These are phyloP conservation scores for Girardinichthys multiradiatus DNA, from an alignment of 2,113 vertebrate genomes.

Conservation along the genomic window DNA sequence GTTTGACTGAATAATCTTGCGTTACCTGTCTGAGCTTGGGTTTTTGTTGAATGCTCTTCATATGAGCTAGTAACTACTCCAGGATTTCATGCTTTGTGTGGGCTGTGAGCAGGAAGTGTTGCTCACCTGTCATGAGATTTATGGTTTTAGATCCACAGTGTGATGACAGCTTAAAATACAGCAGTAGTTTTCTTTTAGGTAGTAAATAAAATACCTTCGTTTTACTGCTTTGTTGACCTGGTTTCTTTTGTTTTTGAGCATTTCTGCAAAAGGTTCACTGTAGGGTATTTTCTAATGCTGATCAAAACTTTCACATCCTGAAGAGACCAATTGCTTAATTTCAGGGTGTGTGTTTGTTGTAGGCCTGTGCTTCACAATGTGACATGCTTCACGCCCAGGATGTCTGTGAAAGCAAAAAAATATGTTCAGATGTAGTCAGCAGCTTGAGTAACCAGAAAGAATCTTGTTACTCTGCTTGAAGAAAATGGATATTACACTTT, in stretches of 20 bases:
- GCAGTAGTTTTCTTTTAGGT: constrained; percentile 5
- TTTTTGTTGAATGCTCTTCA: neutral
- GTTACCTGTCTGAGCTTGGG: neutral
- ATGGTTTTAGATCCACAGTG: constrained; percentile 17
- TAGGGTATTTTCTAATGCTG: constrained; percentile 17
- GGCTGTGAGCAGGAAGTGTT: constrained; percentile 27
- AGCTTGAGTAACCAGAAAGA: constrained; percentile 9
- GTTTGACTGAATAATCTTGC: neutral
- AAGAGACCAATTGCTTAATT: constrained; percentile 8
- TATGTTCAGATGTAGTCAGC: constrained; percentile 1
- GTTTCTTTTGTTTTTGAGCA: constrained; percentile 17
- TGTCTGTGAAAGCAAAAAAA: constrained; percentile 9
- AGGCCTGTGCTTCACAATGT: neutral
- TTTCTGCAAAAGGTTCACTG: constrained; percentile 10
- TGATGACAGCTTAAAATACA: constrained; percentile 2
- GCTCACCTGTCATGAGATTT: constrained; percentile 19
- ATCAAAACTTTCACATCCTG: constrained; percentile 45
- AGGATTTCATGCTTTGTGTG: constrained; percentile 1
- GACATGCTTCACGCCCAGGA: constrained; percentile 11
- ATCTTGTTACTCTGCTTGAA: neutral
- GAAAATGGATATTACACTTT: neutral
- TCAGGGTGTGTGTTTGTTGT: constrained; percentile 2
- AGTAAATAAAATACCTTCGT: neutral
- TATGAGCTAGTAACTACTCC: neutral
- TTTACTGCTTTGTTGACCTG: constrained; percentile 33